These are phyloP conservation scores for Plumapathes pennacea DNA, from an alignment of 92 coral and sea anemone species.

Conservation along the genomic window DNA sequence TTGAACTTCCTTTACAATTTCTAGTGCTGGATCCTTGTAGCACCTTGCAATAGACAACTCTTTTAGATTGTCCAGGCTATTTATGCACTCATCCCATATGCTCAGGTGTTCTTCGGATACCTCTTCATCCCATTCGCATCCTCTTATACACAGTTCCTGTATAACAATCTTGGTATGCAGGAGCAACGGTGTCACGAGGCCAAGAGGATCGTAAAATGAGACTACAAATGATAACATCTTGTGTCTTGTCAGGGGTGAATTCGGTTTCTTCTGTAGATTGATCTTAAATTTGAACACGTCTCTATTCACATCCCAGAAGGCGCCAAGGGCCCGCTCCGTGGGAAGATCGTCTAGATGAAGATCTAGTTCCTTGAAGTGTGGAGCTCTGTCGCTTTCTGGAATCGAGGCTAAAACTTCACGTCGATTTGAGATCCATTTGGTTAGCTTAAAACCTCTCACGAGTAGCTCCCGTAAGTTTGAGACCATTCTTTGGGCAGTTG, in stretches of 20 bases:
- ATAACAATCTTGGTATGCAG: too few relatives aligned
- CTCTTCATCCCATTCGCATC: conserved; percentile 27
- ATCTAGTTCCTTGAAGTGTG: conserved; percentile 1
- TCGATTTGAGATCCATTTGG: conserved; percentile 26
- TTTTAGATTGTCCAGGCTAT: conserved; percentile 2
- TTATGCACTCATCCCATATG: conserved; percentile 22
- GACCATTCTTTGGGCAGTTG: too few relatives aligned
- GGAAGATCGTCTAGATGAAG: conserved; percentile 12
- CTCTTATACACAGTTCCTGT: conserved; percentile 13
- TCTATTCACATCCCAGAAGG: conserved; percentile 13
- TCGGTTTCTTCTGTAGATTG: neutral
- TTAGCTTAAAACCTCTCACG: conserved; percentile 8
- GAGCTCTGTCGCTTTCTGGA: conserved; percentile 13
- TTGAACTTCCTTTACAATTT: neutral
- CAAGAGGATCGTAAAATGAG: too few relatives aligned
- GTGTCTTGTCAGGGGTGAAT: too few relatives aligned
- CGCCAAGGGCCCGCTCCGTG: conserved; percentile 35
- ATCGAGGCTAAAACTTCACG: conserved; percentile 25
- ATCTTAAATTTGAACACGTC: conserved; percentile 11
- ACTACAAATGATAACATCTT: conserved; percentile 11
- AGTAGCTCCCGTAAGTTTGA: too few relatives aligned
- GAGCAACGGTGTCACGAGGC: too few relatives aligned
- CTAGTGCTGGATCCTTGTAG: conserved; percentile 12
- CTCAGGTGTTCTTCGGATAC: conserved; percentile 8
- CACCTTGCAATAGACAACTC: conserved; percentile 13